Percentiles rank a stretch among this genome's conserved stretches.
Evolutionary conservation across 2,113 vertebrate species (phyloP).

Genomic region (Pteruthius melanotis): DNA sequence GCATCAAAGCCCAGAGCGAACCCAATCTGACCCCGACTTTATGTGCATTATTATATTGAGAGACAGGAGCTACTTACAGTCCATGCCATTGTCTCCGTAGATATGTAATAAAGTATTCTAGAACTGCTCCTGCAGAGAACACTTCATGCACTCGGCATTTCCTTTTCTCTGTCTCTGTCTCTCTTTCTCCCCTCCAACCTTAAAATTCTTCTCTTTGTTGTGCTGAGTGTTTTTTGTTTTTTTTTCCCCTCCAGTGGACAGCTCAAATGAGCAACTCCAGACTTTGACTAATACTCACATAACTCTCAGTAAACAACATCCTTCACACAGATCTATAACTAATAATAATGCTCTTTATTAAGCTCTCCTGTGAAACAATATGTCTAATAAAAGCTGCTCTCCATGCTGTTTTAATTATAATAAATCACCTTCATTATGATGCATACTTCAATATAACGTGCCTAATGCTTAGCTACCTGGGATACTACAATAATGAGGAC

Average conservation of each 20-base stretch:
- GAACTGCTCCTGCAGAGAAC: slow-evolving; percentile 74
- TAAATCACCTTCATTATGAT: slow-evolving; percentile 81
- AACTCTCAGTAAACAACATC: slow-evolving; percentile 72
- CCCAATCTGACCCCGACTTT: slow-evolving; percentile 91
- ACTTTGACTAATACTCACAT: slow-evolving; percentile 71
- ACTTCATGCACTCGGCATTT: slow-evolving; percentile 70
- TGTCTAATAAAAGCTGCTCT: slow-evolving; percentile 71
- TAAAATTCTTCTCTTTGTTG: slow-evolving; percentile 68
- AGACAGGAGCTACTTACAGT: slow-evolving; percentile 80
- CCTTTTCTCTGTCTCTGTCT: slow-evolving; percentile 39
- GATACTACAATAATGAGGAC: slow-evolving; percentile 71
- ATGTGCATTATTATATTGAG: slow-evolving; percentile 82
- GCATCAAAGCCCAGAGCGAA: slow-evolving; percentile 90
- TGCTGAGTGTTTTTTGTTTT: slow-evolving; percentile 21
- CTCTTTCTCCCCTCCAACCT: slow-evolving; percentile 3
- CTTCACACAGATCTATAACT: slow-evolving; percentile 74
- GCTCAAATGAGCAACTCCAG: slow-evolving; percentile 73
- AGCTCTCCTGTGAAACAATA: slow-evolving; percentile 71
- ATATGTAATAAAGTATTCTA: slow-evolving; percentile 81
- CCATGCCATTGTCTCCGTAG: slow-evolving; percentile 76
- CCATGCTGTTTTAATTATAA: slow-evolving; percentile 78
- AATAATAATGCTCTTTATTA: slow-evolving; percentile 79
- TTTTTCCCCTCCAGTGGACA: slow-evolving; percentile 32
- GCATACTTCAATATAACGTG: slow-evolving; percentile 70
- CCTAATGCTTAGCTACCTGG: slow-evolving; percentile 65